Evolutionary conservation across 2,797 vertebrate species (phyloP).

Genomic region (Sphaeramia orbicularis): DNA sequence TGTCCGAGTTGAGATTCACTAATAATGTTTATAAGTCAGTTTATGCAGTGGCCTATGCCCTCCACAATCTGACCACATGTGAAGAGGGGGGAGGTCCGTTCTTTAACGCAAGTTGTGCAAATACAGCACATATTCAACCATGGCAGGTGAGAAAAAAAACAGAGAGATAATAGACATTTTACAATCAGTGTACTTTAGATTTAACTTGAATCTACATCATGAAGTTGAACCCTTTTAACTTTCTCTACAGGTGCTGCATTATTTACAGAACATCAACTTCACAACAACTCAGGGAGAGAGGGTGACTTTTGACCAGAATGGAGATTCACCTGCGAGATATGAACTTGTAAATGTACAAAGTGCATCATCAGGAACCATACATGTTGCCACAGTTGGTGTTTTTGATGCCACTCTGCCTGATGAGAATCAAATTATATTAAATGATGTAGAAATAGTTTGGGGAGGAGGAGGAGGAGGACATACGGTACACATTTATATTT

Average conservation of each 20-base stretch:
- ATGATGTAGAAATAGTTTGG: slow-evolving; percentile 50
- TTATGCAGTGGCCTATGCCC: slow-evolving; percentile 85
- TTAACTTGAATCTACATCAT: background rate
- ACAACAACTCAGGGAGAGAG: slow-evolving; percentile 52
- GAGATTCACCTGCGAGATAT: slow-evolving; percentile 59
- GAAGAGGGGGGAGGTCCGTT: slow-evolving; percentile 61
- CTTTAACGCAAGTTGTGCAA: slow-evolving; percentile 64
- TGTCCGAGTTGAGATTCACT: slow-evolving; percentile 85
- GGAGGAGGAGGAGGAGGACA: slow-evolving; percentile 47
- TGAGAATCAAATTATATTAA: slow-evolving; percentile 49
- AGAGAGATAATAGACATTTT: background rate
- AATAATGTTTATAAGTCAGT: slow-evolving; percentile 89
- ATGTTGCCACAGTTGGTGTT: slow-evolving; percentile 54
- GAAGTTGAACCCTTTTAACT: background rate
- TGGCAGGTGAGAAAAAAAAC: slow-evolving; percentile 83
- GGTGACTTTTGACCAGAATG: slow-evolving; percentile 60
- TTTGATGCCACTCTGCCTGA: slow-evolving; percentile 63
- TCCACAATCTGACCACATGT: slow-evolving; percentile 81
- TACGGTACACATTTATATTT: slow-evolving; percentile 44
- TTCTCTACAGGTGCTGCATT: slow-evolving; percentile 62
- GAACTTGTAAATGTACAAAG: slow-evolving; percentile 64
- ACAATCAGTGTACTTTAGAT: background rate
- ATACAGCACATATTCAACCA: slow-evolving; percentile 77
- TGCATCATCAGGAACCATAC: slow-evolving; percentile 40
- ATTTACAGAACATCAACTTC: slow-evolving; percentile 72